Conservation (phyloP, 2,888 invertebrate genomes). For the Camptogramma bilineatum region DNA sequence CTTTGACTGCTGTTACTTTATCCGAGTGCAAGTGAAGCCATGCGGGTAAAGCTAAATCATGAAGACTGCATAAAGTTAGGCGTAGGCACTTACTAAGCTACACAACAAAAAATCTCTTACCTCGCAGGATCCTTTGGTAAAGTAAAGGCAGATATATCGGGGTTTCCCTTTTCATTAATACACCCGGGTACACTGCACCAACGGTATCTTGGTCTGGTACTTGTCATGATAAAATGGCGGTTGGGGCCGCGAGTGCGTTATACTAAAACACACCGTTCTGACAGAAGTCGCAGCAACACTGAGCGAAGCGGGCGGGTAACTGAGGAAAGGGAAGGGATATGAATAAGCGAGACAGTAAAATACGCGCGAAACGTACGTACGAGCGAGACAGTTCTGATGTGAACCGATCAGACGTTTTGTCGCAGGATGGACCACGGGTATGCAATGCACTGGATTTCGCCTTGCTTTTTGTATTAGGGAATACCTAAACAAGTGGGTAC, state of each 20-base stretch:
- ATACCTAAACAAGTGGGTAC: no score
- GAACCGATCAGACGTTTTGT: background rate
- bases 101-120: conserved; percentile 5
- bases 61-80: background rate
- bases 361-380: background rate
- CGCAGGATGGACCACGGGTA: background rate
- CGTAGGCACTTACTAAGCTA: background rate
- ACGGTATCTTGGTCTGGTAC: background rate
- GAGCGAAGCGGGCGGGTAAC: background rate
- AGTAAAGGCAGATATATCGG: conserved; percentile 10
- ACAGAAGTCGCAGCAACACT: conserved; percentile 22
- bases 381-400: background rate
- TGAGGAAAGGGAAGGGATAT: conserved; percentile 1
- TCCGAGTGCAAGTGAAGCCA: no score
- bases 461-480: no score
- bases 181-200: conserved; percentile 17
- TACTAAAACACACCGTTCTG: conserved; percentile 6
- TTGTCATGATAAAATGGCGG: conserved; percentile 17
- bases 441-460: no score
- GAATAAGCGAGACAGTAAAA: background rate
- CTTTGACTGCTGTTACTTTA: no score
- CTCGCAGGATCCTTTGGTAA: conserved; percentile 13
- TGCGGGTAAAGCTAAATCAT: background rate
- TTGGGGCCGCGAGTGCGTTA: background rate
- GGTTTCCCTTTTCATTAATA: conserved; percentile 3